Conservation (phyloP, 2,888 invertebrate genomes). For the Patella caerulea region DNA sequence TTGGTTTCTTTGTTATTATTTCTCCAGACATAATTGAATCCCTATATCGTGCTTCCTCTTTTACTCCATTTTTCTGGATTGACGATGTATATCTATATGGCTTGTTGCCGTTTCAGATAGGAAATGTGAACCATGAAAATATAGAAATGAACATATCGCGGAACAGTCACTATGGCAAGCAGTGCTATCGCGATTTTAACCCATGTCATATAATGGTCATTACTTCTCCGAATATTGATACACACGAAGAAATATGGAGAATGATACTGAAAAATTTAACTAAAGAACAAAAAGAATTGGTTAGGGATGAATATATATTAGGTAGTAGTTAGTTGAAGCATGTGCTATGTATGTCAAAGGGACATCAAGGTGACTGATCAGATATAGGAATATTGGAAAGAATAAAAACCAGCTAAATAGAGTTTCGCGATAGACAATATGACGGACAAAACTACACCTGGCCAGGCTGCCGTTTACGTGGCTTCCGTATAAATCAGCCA, state of each 20-base stretch:
- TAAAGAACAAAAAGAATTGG: background rate
- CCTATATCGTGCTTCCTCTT: conserved; percentile 55
- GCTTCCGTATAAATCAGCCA: no score
- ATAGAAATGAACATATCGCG: conserved; percentile 91
- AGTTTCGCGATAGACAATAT: no score
- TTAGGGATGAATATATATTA: no score
- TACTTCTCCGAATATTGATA: no score
- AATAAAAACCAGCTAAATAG: no score
- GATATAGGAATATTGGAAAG: no score
- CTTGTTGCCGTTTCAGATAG: conserved; percentile 57
- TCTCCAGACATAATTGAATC: conserved; percentile 55
- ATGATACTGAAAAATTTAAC: conserved; percentile 16
- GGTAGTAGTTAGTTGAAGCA: no score
- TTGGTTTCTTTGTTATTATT: conserved; percentile 61
- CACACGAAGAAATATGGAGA: no score
- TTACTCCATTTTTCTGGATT: conserved; percentile 69
- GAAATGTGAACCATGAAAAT: conserved; percentile 45
- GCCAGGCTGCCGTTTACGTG: no score
- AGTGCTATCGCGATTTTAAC: conserved; percentile 41
- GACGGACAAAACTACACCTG: no score
- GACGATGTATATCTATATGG: conserved; percentile 45
- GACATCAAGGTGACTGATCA: no score
- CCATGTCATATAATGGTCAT: conserved; percentile 22
- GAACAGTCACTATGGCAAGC: conserved; percentile 72
- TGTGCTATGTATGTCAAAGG: no score